Evolutionary conservation across 2,888 invertebrate species (phyloP).

Genomic region (Blera fallax): DNA sequence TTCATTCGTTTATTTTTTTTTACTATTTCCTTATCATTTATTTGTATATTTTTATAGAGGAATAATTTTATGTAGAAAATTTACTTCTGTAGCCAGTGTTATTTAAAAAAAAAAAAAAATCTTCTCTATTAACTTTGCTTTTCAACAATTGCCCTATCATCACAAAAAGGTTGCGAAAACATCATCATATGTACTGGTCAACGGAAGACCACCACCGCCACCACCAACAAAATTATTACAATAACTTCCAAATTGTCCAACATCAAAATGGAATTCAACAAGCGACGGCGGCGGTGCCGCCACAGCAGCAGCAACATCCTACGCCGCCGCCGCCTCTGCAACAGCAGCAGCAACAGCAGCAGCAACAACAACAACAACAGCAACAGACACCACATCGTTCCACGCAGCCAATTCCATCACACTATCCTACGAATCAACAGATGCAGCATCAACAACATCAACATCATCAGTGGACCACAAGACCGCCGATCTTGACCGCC

Average conservation of each 20-base stretch:
- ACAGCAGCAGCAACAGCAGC: constrained; percentile 72
- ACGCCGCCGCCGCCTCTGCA: constrained; percentile 61
- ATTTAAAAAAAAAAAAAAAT: constrained; percentile 9
- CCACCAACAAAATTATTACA: constrained; percentile 57
- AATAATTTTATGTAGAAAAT: not conserved
- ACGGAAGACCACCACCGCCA: constrained; percentile 72
- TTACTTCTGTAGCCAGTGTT: constrained; percentile 8
- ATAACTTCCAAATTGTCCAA: constrained; percentile 62
- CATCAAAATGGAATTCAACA: constrained; percentile 73
- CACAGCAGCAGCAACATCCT: constrained; percentile 72
- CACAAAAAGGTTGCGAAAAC: constrained; percentile 63
- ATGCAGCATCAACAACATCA: constrained; percentile 70
- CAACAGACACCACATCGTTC: constrained; percentile 70
- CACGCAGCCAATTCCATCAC: constrained; percentile 45
- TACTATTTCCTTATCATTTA: not conserved
- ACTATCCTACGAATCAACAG: constrained; percentile 69
- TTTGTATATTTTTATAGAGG: not conserved
- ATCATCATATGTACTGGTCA: constrained; percentile 65
- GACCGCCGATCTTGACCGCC: constrained; percentile 53
- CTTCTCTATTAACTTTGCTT: not conserved
- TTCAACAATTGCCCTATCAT: constrained; percentile 18
- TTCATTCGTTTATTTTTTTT: not conserved
- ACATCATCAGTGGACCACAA: constrained; percentile 59
- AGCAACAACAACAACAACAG: constrained; percentile 64
- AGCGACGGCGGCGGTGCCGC: constrained; percentile 70